Evolutionary conservation across 2,797 vertebrate species (phyloP), one percentile per base, ranked within the genome.

Genomic region (Pelodytes ibericus): DNA sequence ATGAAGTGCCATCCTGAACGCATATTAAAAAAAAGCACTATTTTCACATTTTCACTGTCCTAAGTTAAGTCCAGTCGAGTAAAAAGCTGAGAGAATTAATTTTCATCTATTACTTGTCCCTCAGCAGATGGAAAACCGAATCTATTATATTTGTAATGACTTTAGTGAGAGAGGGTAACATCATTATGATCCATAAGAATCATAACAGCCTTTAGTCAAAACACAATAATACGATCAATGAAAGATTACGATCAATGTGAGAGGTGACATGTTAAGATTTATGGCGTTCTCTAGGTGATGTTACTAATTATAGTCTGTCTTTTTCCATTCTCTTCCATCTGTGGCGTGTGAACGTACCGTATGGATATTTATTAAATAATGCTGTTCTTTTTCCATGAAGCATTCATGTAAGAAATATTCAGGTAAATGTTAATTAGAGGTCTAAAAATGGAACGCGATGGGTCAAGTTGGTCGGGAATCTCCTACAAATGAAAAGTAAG

Each of bases 221-320:
- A 53, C 49, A 69, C 66, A 8, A 9, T 56, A 69, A 69, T 56
- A n/a, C 27, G 29, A 53, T 56, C 47, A 56, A 56, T 56, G 66
- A 56, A 36, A 33, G 27, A n/a, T n/a, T 56, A n/a, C 27, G 29
- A 53, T 56, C 47, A 56, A 56, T 56, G 66, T 33, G 25, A 33
- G 27, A 24, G 9, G 44, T 30, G 64, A 29, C 27, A 53, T 2
- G 16, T 16, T 30, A 51, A 30, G 44, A 51, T 51, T 67, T 67
- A 67, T 36, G 10, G 33, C 13, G 22, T 25, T 63, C 60, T 63
- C 10, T 63, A 2, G 10, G 18, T 3, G 13, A 26, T 11, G 1
- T 60, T 30, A 29, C 18, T 16, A 31, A 31, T 60, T 58, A 58
- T 9, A 20, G 11, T 22, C 7, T 58, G 7, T 44, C 33, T 36